These are phyloP conservation scores for Gymnocypris eckloni DNA, from an alignment of 2,797 vertebrate genomes.

Conservation along the genomic window DNA sequence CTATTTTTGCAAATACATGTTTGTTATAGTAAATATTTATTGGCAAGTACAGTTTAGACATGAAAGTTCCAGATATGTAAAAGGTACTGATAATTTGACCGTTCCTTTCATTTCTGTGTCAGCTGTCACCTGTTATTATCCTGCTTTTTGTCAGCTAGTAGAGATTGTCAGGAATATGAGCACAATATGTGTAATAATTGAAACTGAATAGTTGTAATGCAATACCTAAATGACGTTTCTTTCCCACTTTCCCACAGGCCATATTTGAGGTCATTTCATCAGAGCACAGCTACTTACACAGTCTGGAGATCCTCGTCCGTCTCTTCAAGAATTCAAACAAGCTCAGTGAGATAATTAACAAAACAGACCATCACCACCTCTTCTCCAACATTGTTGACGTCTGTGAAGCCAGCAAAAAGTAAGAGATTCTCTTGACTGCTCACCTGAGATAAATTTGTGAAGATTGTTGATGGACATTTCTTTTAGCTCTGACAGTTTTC, in stretches of 20 bases:
- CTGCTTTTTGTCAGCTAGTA: background rate
- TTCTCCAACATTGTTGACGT: conserved; percentile 97
- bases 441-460: background rate
- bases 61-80: background rate
- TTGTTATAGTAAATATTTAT: background rate
- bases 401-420: conserved; percentile 94
- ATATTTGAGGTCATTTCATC: conserved; percentile 99
- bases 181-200: background rate
- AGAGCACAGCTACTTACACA: conserved; percentile 96
- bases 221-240: background rate
- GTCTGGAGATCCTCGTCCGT: conserved; percentile 92
- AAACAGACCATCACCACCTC: conserved; percentile 95
- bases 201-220: background rate
- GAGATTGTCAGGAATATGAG: background rate
- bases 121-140: conserved; percentile 8
- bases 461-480: background rate
- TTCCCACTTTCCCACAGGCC: conserved; percentile 75
- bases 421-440: conserved; percentile 59
- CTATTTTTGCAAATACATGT: background rate
- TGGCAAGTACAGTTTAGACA: conserved; percentile 12
- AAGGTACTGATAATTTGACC: background rate
- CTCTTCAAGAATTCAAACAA: conserved; percentile 95
- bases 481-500: background rate
- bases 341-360: conserved; percentile 91
- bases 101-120: background rate